phyloP scores from a whole-genome alignment of 2,113 vertebrate genomes.

The Cacatua alba region DNA sequence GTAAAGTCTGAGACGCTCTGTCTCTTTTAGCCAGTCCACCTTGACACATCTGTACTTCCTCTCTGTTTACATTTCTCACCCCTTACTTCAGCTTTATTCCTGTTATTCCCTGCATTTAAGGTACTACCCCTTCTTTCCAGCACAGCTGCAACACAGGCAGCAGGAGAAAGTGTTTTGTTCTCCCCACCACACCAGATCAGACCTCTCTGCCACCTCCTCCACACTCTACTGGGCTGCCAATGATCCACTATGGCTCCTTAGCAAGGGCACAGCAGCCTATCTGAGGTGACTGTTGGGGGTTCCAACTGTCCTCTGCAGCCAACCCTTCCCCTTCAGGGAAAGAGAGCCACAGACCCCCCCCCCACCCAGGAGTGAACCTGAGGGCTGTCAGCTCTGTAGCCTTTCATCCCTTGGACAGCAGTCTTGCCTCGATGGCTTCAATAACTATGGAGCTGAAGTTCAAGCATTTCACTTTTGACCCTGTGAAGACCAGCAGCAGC shows the following conservation, averaged over 20 bases:
- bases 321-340: no score
- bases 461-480: background rate
- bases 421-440: background rate
- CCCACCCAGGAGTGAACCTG: fast-evolving
- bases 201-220: background rate
- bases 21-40: background rate
- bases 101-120: background rate
- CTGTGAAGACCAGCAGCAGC: background rate
- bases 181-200: background rate
- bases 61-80: background rate
- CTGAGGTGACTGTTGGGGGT: background rate
- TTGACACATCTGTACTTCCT: background rate
- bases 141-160: background rate
- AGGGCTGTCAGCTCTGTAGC: background rate
- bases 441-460: background rate
- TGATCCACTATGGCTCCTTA: background rate
- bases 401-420: background rate
- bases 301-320: background rate
- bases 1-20: background rate
- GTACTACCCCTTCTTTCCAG: background rate
- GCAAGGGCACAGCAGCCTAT: background rate
- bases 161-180: background rate
- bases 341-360: fast-evolving
- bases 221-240: background rate
- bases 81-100: background rate